Evolutionary conservation across 2,888 invertebrate genomes (phyloP).

Genomic region (Pseudeuparius sepicola): DNA sequence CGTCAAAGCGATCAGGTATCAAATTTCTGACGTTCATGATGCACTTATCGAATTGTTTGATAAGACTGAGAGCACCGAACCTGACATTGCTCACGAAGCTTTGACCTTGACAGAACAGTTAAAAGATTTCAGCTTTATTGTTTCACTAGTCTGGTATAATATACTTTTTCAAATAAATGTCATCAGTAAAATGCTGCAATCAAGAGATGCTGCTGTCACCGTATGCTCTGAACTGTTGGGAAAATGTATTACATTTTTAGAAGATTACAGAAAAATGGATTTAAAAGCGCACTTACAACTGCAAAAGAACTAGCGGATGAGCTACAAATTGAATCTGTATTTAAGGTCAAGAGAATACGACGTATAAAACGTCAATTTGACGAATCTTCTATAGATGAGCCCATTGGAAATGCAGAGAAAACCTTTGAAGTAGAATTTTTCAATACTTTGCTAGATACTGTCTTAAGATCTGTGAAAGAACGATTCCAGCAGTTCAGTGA

Average conservation of each 20-base stretch:
- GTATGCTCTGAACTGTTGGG: constrained; percentile 21
- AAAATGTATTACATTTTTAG: constrained; percentile 19
- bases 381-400: constrained; percentile 27
- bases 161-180: constrained; percentile 27
- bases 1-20: constrained; percentile 22
- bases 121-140: constrained; percentile 23
- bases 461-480: constrained; percentile 6
- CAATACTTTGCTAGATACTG: constrained; percentile 5
- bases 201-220: constrained; percentile 19
- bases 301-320: constrained; percentile 27
- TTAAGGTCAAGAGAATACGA: constrained; percentile 25
- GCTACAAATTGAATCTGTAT: constrained; percentile 25
- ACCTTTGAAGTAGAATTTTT: constrained; percentile 10
- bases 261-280: constrained; percentile 23
- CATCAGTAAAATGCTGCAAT: constrained; percentile 23
- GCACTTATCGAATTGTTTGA: constrained; percentile 24
- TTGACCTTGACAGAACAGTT: constrained; percentile 23
- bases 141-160: constrained; percentile 28
- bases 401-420: constrained; percentile 20
- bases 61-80: constrained; percentile 10
- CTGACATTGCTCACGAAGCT: constrained; percentile 22
- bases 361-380: constrained; percentile 27
- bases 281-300: constrained; percentile 21
- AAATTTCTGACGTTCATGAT: constrained; percentile 28
- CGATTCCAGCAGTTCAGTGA: constrained; percentile 7